Percentiles rank a stretch among this genome's conserved stretches.
These are phyloP conservation scores for Illadopsis cleaveri DNA, from an alignment of 2,113 vertebrate species.

Conservation along the genomic window DNA sequence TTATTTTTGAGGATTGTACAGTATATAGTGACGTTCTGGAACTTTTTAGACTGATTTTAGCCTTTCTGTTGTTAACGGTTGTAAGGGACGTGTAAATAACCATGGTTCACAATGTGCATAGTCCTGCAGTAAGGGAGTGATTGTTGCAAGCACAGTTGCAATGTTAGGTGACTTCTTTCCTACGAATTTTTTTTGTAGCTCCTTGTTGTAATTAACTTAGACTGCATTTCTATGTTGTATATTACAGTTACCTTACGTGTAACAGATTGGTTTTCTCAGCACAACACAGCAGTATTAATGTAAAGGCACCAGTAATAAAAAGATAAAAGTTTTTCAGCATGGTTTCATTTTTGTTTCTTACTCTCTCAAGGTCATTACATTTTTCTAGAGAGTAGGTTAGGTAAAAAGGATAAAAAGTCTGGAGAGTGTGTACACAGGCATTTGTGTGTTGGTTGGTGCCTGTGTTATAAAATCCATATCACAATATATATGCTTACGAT, in stretches of 20 bases:
- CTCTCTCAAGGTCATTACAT: neutral
- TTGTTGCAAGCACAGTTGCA: conserved; percentile 83
- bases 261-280: conserved; percentile 92
- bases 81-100: conserved; percentile 87
- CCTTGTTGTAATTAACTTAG: conserved; percentile 92
- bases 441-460: no score
- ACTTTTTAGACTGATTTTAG: conserved; percentile 92
- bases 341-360: conserved; percentile 56
- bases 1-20: conserved; percentile 99
- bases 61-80: conserved; percentile 85
- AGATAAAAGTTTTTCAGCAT: conserved; percentile 75
- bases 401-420: neutral
- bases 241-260: conserved; percentile 90
- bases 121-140: conserved; percentile 74
- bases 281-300: conserved; percentile 88
- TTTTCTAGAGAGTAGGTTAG: neutral
- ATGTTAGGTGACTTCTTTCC: conserved; percentile 86
- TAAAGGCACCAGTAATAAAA: conserved; percentile 78
- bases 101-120: conserved; percentile 77
- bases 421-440: neutral
- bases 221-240: conserved; percentile 95
- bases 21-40: conserved; percentile 93
- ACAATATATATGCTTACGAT: neutral
- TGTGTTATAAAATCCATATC: neutral
- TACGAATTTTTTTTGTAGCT: conserved; percentile 89